A percentile compares a stretch with the other conserved stretches of the same genome.
Evolutionary conservation across 1,140 invertebrate species (phyloP).

Genomic region (Anoplophora glabripennis): DNA sequence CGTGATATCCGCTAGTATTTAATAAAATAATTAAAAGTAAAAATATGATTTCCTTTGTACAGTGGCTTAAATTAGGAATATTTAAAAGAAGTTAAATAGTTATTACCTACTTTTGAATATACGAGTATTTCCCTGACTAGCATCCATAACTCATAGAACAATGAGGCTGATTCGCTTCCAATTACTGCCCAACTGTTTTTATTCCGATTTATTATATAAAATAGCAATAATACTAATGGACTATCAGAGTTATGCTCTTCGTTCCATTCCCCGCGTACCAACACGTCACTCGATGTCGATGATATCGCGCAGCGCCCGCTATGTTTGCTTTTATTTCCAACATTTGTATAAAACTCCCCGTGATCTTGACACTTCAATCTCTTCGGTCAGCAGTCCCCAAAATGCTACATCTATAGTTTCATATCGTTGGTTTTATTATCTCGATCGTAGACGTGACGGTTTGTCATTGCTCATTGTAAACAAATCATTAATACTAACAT

Average conservation of each 20-base stretch:
- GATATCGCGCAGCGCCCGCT: slow-evolving; percentile 7
- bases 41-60: too few species aligned
- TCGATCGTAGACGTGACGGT: too few species aligned
- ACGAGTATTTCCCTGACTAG: too few species aligned
- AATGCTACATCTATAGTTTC: background rate
- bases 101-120: background rate
- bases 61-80: too few species aligned
- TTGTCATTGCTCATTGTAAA: too few species aligned
- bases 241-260: background rate
- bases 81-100: background rate
- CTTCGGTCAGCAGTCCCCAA: slow-evolving; percentile 18
- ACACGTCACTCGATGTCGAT: slow-evolving; percentile 15
- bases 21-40: too few species aligned
- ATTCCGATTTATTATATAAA: slow-evolving; percentile 17
- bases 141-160: background rate
- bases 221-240: slow-evolving; percentile 17
- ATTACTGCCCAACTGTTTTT: slow-evolving; percentile 8
- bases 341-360: slow-evolving; percentile 30
- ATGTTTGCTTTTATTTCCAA: slow-evolving; percentile 29
- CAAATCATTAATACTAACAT: too few species aligned
- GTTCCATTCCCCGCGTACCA: background rate
- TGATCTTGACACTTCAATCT: slow-evolving; percentile 31
- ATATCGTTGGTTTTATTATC: too few species aligned
- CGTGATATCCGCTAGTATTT: too few species aligned
- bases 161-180: slow-evolving; percentile 10